Evolutionary conservation across 2,888 invertebrate species (phyloP), one percentile per base, ranked within the genome.

Genomic region (Spodoptera picta): DNA sequence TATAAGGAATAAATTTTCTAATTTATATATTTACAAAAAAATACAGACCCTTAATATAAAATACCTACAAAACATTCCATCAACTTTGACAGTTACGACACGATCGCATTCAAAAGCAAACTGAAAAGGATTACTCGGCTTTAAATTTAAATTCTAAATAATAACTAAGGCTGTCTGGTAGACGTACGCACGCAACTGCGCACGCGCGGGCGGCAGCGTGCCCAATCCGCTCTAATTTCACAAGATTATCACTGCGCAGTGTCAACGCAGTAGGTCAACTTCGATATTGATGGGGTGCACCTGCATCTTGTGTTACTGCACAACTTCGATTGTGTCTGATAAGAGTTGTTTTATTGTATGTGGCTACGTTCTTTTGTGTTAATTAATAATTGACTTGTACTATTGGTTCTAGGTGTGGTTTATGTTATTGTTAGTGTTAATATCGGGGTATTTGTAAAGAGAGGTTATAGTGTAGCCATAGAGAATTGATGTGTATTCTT

Each of bases 171-270:
- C 65, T 75, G 73, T 74, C 73, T 69, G 58, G 61, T 69, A 57
- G 65, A 56, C 62, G 69, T 75, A 71, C 67, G 73, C 79, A 80
- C 78, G 77, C 78, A 77, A 78, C 76, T 44, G 69, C 68, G 84
- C 86, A 84, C 84, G 85, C 85, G 87, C 86, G 79, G 81, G 80
- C 80, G 81, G 74, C 72, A 76, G 79, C 76, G 83, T 81, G 84
- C 85, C 82, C 81, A 78, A 76, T 70, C 78, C 89, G 93, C 91
- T 93, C 94, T 85, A 92, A 90, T 94, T 94, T 94, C 93, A 92
- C 91, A 94, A 94, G 84, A 68, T 63, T 45, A 51, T 60, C 67
- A 80, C 64, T 52, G 52, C 51, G 54, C 61, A 75, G 69, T 56
- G 31, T 65, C 50, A 59, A 67, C 60, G 68, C 80, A 79, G 79